Conservation (phyloP, 2,113 vertebrate species). For the Paratilapia polleni region DNA sequence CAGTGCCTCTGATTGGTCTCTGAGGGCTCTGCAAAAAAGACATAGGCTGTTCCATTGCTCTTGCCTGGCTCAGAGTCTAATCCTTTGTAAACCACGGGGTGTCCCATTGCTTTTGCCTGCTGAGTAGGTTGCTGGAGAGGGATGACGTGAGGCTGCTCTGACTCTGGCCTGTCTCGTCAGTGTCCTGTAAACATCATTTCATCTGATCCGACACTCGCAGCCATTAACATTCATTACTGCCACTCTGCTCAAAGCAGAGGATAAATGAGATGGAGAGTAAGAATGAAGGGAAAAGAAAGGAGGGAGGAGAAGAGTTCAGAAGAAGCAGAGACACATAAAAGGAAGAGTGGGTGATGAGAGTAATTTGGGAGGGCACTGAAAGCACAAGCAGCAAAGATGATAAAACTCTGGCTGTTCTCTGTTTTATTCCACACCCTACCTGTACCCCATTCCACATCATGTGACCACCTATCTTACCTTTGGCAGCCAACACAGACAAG, state of each 20-base stretch:
- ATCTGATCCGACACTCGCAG: constrained; percentile 63
- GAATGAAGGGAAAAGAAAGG: constrained; percentile 33
- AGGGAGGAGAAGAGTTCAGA: constrained; percentile 54
- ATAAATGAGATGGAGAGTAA: constrained; percentile 47
- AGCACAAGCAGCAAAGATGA: constrained; percentile 25
- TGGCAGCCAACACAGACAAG: constrained; percentile 83
- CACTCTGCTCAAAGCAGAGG: constrained; percentile 49
- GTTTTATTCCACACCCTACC: not conserved
- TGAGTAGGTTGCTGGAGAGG: constrained; percentile 30
- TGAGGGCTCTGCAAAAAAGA: constrained; percentile 24
- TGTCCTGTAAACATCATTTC: constrained; percentile 63
- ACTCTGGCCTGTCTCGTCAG: constrained; percentile 49
- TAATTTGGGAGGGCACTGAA: constrained; percentile 26
- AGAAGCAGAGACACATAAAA: constrained; percentile 49
- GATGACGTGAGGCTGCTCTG: constrained; percentile 43
- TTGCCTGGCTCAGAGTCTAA: constrained; percentile 51
- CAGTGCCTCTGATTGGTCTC: constrained; percentile 68
- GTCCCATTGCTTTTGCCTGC: constrained; percentile 54
- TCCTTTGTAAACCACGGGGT: constrained; percentile 43
- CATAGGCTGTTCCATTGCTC: constrained; percentile 46
- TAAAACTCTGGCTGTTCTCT: constrained; percentile 17
- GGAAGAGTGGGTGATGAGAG: constrained; percentile 42
- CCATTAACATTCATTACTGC: constrained; percentile 71
- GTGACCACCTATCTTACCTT: constrained; percentile 67
- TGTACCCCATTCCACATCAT: not conserved